phyloP scores from a whole-genome alignment of 2,888 invertebrate genomes.

The Macropis europaea region DNA sequence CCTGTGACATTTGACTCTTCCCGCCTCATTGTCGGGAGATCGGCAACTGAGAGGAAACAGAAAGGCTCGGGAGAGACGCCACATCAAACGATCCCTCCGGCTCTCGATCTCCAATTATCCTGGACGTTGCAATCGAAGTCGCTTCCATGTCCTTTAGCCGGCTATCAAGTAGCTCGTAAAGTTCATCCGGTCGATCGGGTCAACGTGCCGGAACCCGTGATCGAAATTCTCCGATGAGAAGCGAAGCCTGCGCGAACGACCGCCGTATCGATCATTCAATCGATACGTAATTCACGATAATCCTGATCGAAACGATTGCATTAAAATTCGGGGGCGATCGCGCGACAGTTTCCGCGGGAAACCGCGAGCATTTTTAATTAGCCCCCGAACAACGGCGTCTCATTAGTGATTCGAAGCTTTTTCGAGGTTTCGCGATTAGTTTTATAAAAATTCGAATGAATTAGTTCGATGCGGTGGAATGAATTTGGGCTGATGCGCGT shows the following conservation, averaged over 20 bases:
- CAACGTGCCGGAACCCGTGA: slow-evolving; percentile 31
- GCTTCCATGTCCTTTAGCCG: slow-evolving; percentile 53
- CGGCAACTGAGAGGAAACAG: slow-evolving; percentile 11
- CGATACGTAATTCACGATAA: slow-evolving; percentile 46
- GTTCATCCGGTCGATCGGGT: slow-evolving; percentile 37
- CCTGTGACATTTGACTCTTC: slow-evolving; percentile 13
- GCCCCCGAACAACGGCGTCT: not conserved
- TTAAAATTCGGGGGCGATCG: slow-evolving; percentile 22
- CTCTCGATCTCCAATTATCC: slow-evolving; percentile 61
- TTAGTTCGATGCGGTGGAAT: no score
- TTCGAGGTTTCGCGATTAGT: not conserved
- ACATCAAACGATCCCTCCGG: slow-evolving; percentile 55
- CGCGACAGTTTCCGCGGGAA: not conserved
- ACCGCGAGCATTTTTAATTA: slow-evolving; percentile 29
- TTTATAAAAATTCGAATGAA: no score
- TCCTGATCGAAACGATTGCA: slow-evolving; percentile 44
- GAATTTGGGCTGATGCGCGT: no score
- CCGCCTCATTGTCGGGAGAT: slow-evolving; percentile 4
- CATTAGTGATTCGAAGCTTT: not conserved
- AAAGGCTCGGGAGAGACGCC: slow-evolving; percentile 35
- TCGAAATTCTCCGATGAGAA: slow-evolving; percentile 31
- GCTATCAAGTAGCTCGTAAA: slow-evolving; percentile 51
- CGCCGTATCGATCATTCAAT: slow-evolving; percentile 39
- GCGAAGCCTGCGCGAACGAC: slow-evolving; percentile 32
- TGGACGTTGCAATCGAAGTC: slow-evolving; percentile 36